A percentile compares a stretch with the other conserved stretches of the same genome.
Conservation (phyloP, 2,113 vertebrate genomes). For the Parotia lawesii region DNA sequence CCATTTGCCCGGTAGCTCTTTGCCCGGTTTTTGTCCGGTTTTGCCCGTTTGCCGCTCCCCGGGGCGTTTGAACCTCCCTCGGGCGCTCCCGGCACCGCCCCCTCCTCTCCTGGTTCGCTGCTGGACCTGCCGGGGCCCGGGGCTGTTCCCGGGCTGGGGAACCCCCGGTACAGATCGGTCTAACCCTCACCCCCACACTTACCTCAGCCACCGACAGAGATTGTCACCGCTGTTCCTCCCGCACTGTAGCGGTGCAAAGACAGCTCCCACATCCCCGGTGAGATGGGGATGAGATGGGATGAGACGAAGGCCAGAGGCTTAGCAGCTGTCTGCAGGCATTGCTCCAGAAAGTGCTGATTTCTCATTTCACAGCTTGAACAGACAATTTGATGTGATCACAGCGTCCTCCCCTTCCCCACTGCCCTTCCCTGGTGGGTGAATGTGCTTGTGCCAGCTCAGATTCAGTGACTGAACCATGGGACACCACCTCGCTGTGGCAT, state of each 20-base stretch:
- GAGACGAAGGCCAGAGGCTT: background rate
- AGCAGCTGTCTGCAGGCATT: background rate
- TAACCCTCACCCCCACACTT: background rate
- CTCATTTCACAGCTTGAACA: background rate
- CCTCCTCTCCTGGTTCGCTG: fast-evolving
- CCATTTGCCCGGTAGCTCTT: background rate
- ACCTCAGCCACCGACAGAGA: background rate
- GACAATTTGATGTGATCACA: background rate
- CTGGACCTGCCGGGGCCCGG: fast-evolving
- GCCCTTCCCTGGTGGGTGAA: background rate
- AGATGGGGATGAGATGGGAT: background rate
- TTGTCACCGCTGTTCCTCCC: background rate
- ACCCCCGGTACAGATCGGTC: fast-evolving
- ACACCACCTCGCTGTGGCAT: background rate
- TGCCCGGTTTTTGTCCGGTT: background rate
- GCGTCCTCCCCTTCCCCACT: background rate
- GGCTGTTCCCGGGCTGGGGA: background rate
- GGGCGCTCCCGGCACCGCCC: fast-evolving
- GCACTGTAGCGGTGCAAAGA: background rate
- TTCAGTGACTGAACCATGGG: background rate
- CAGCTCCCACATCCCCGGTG: background rate
- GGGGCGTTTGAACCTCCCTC: fast-evolving
- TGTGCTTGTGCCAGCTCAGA: background rate
- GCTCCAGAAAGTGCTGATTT: background rate
- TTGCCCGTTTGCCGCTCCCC: fast-evolving